Evolutionary conservation across 2,888 invertebrate genomes (phyloP).

Genomic region (Sclerodermus sp.): DNA sequence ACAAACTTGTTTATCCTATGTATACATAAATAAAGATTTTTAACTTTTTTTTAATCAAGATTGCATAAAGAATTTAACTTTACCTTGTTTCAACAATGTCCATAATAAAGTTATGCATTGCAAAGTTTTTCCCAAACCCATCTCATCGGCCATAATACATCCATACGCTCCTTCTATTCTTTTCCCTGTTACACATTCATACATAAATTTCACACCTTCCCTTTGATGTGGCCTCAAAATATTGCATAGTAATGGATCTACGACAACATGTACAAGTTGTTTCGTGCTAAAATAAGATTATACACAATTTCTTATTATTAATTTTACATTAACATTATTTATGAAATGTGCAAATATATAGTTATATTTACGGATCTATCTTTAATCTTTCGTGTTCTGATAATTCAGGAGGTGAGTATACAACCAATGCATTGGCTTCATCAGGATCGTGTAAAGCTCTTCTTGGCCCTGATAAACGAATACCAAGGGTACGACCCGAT

Average conservation of each 20-base stretch:
- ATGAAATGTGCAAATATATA: background rate
- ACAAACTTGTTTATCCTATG: background rate
- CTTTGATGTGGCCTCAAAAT: slow-evolving; percentile 95
- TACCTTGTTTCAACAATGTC: slow-evolving; percentile 84
- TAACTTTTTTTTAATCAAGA: background rate
- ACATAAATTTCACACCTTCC: slow-evolving; percentile 99
- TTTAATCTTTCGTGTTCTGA: slow-evolving; percentile 88
- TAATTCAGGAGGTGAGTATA: slow-evolving; percentile 82
- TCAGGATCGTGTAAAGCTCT: slow-evolving; percentile 88
- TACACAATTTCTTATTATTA: slow-evolving; percentile 1
- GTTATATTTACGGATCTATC: slow-evolving; percentile 64
- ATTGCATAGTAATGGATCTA: slow-evolving; percentile 90
- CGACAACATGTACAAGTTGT: slow-evolving; percentile 89
- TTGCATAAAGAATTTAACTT: slow-evolving; percentile 1
- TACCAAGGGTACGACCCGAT: slow-evolving; percentile 78
- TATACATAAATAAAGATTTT: background rate
- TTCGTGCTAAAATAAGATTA: slow-evolving; percentile 59
- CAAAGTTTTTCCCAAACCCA: slow-evolving; percentile 97
- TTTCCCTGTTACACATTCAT: slow-evolving; percentile 93
- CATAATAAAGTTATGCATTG: slow-evolving; percentile 96
- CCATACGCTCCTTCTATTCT: slow-evolving; percentile 86
- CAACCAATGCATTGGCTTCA: slow-evolving; percentile 87
- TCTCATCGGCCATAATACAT: slow-evolving; percentile 99
- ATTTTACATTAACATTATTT: background rate
- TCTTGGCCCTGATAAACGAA: slow-evolving; percentile 64